phyloP scores from a whole-genome alignment of 2,113 vertebrate genomes.

The Cervus canadensis region DNA sequence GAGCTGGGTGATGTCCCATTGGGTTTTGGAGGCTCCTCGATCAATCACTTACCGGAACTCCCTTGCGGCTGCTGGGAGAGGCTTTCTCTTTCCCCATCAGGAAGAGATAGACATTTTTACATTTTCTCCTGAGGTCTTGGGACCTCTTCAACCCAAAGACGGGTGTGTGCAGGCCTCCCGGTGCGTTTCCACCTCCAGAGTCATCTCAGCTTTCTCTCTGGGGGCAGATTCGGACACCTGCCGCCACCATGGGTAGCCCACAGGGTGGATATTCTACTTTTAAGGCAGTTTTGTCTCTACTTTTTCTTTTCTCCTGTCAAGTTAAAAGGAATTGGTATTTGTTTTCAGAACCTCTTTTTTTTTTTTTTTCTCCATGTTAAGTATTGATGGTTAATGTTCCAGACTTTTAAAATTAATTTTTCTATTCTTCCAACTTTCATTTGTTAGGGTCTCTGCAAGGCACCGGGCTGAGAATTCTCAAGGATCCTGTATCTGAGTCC shows the following conservation, averaged over 20 bases:
- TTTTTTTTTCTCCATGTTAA: not conserved
- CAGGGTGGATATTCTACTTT: not conserved
- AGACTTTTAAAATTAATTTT: not conserved
- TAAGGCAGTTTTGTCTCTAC: not conserved
- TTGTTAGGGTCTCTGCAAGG: not conserved
- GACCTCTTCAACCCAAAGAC: not conserved
- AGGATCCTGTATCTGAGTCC: not conserved
- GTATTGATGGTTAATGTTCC: not conserved
- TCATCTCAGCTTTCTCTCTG: not conserved
- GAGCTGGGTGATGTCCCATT: not conserved
- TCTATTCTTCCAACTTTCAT: not conserved
- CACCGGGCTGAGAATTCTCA: not conserved
- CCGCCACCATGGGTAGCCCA: rapidly evolving
- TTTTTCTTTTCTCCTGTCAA: not conserved
- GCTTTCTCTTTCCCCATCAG: not conserved
- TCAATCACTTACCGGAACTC: not conserved
- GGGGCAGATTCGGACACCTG: not conserved
- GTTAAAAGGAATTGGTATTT: not conserved
- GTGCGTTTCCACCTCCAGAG: not conserved
- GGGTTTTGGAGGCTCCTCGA: not conserved
- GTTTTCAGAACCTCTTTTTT: not conserved
- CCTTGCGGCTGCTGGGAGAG: not conserved
- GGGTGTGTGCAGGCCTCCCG: not conserved
- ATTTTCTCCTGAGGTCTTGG: not conserved
- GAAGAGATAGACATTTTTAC: not conserved